Conservation (phyloP, 2,888 invertebrate species). For the Julus scanicus region DNA sequence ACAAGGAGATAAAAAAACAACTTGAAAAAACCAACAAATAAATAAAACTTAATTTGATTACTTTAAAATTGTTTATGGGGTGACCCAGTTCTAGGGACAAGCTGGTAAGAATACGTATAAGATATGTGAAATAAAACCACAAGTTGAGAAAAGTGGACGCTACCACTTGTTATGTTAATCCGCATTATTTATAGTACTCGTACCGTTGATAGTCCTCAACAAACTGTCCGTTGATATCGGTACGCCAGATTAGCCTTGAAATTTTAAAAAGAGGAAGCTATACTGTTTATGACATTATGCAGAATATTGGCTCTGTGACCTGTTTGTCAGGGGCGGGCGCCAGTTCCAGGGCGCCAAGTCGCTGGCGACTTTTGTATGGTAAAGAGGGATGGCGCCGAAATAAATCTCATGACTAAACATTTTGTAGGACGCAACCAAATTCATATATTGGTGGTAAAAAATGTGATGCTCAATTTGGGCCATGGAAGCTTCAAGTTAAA, state of each 20-base stretch:
- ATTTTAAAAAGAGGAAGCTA: neutral
- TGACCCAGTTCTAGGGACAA: constrained; percentile 6
- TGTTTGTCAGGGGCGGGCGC: constrained; percentile 21
- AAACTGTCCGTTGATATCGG: neutral
- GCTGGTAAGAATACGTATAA: neutral
- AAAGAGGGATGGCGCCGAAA: constrained; percentile 16
- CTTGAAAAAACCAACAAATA: neutral
- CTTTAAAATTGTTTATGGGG: neutral
- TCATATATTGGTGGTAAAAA: neutral
- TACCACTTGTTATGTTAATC: neutral
- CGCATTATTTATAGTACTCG: neutral
- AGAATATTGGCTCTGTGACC: neutral
- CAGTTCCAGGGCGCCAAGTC: neutral
- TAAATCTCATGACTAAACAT: constrained; percentile 39
- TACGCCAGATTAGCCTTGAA: neutral
- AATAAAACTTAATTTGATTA: neutral
- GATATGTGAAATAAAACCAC: neutral
- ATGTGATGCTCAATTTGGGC: neutral
- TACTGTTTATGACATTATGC: neutral
- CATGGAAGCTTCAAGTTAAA: too few relatives aligned
- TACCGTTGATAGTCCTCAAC: neutral
- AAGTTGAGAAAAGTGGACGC: neutral
- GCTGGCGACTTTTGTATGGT: constrained; percentile 25
- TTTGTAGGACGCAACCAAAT: constrained; percentile 1
- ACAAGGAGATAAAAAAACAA: constrained; percentile 16